Percentiles rank a stretch among this genome's conserved stretches.
These are phyloP conservation scores for Vesta saturnalis DNA, from an alignment of 2,888 invertebrate genomes.

Conservation along the genomic window DNA sequence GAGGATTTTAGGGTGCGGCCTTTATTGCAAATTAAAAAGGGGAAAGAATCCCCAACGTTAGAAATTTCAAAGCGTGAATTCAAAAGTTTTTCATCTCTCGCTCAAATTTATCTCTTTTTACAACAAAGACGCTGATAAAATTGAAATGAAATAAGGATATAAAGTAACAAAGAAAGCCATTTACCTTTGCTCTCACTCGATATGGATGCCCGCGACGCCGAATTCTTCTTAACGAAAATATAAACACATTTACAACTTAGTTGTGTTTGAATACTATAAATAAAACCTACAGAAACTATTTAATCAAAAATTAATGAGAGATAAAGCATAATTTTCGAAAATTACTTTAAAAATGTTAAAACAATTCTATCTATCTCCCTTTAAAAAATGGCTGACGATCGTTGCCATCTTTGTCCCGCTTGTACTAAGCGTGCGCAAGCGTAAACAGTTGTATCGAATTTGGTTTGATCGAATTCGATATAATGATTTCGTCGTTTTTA, in stretches of 20 bases:
- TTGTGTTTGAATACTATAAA: constrained; percentile 1
- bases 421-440: constrained; percentile 40
- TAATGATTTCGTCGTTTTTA: neutral
- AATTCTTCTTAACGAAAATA: constrained; percentile 35
- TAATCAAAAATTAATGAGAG: neutral
- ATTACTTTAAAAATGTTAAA: constrained; percentile 56
- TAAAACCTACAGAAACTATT: neutral
- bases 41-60: neutral
- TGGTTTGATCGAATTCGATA: too few species aligned
- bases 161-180: constrained; percentile 63
- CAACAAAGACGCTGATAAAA: constrained; percentile 63
- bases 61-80: constrained; percentile 29
- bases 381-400: constrained; percentile 64
- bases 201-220: constrained; percentile 50
- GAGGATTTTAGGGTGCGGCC: constrained; percentile 26
- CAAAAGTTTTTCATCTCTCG: constrained; percentile 63
- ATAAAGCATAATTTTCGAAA: constrained; percentile 29
- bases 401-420: constrained; percentile 63
- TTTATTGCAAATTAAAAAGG: neutral
- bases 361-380: constrained; percentile 63
- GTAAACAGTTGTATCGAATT: neutral
- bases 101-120: constrained; percentile 62
- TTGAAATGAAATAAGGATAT: constrained; percentile 62
- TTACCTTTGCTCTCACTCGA: constrained; percentile 59
- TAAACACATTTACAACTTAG: constrained; percentile 21